phyloP scores from a whole-genome alignment of 2,113 vertebrate species.

The Clarias macrocephalus region DNA sequence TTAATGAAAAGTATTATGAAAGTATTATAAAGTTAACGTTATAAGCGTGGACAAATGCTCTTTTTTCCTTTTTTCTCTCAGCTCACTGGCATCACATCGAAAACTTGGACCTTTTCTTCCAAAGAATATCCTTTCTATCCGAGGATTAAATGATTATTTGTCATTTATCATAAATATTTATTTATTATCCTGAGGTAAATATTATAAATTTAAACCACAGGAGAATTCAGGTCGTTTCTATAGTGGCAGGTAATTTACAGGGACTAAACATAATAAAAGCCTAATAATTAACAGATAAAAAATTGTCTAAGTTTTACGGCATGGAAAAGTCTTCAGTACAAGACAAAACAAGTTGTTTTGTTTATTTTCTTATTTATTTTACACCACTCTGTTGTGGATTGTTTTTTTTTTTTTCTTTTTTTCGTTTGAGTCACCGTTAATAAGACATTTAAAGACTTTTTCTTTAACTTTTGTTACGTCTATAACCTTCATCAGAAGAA shows the following conservation, averaged over 20 bases:
- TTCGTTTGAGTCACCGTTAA: not conserved
- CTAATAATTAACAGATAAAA: too few relatives aligned
- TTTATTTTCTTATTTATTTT: not conserved
- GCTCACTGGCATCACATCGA: conserved; percentile 98
- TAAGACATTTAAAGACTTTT: not conserved
- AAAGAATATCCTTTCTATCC: conserved; percentile 92
- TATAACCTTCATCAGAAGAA: conserved; percentile 99
- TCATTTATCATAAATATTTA: too few relatives aligned
- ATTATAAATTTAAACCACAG: not conserved
- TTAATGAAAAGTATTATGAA: not conserved
- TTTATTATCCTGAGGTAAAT: not conserved
- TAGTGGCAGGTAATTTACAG: not conserved
- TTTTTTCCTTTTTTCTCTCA: conserved; percentile 61
- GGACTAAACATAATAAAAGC: too few relatives aligned
- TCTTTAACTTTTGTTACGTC: conserved; percentile 76
- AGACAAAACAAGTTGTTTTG: not conserved
- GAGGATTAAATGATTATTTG: too few relatives aligned
- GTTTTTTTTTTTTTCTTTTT: too few relatives aligned
- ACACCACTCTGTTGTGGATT: not conserved
- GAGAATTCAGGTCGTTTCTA: not conserved
- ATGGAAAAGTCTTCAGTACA: too few relatives aligned
- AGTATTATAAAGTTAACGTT: not conserved
- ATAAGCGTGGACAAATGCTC: not conserved
- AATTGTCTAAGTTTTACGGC: too few relatives aligned
- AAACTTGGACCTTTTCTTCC: conserved; percentile 97